These are phyloP conservation scores for Vicugna pacos DNA, from an alignment of 2,113 vertebrate species.

Conservation along the genomic window DNA sequence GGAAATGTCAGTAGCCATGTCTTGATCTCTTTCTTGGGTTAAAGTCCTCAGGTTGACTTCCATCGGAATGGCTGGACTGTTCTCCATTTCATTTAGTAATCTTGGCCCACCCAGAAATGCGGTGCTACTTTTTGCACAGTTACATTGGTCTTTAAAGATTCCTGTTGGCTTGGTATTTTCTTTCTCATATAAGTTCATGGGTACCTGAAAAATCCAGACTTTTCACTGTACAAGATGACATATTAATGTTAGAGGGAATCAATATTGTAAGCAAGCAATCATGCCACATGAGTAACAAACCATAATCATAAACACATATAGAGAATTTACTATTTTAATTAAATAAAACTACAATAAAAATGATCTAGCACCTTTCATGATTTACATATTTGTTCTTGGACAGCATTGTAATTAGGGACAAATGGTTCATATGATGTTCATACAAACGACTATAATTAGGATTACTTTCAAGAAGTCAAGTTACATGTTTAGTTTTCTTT, in stretches of 20 bases:
- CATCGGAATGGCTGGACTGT: not conserved
- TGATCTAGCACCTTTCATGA: constrained; percentile 52
- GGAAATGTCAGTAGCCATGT: not conserved
- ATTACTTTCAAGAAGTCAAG: constrained; percentile 22
- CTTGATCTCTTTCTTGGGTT: not conserved
- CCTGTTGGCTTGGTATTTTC: not conserved
- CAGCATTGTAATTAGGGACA: constrained; percentile 73
- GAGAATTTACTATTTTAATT: constrained; percentile 38
- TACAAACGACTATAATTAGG: constrained; percentile 70
- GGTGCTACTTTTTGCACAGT: not conserved
- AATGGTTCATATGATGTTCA: constrained; percentile 59
- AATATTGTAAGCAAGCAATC: not conserved
- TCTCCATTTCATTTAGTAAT: not conserved
- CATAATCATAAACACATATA: constrained; percentile 21
- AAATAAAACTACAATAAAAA: constrained; percentile 54
- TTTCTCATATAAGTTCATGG: not conserved
- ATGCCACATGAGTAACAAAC: not conserved
- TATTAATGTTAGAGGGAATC: constrained; percentile 43
- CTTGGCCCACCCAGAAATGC: not conserved
- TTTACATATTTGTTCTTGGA: constrained; percentile 54
- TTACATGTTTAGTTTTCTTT: constrained; percentile 51
- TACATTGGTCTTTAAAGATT: not conserved
- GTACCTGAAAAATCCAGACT: not conserved
- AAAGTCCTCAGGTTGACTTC: not conserved
- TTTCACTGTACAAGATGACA: not conserved